Evolutionary conservation across 1,140 invertebrate species (phyloP).

Genomic region (Pollicipes pollicipes): DNA sequence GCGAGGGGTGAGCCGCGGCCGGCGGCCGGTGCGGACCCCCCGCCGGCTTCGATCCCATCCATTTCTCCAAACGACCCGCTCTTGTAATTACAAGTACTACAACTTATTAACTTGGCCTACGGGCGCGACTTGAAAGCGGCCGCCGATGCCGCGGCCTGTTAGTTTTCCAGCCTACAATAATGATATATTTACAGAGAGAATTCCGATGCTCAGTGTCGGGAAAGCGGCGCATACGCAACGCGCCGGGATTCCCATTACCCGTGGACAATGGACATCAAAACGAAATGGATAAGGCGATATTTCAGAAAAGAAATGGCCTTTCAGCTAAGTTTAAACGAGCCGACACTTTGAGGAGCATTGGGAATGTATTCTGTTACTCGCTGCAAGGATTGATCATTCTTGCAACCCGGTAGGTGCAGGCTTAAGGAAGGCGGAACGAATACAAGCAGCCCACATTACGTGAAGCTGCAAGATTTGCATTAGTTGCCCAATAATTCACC

Average conservation of each 20-base stretch:
- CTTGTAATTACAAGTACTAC: conserved; percentile 2
- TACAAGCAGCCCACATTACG: too few species aligned
- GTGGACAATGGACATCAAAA: not conserved
- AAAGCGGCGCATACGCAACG: too few species aligned
- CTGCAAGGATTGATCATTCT: too few species aligned
- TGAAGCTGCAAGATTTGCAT: too few species aligned
- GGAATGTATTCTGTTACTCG: too few species aligned
- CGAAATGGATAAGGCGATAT: not conserved
- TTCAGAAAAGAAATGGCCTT: not conserved
- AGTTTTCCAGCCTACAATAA: not conserved
- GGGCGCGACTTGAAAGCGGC: not conserved
- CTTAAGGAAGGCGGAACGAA: too few species aligned
- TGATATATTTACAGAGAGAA: conserved; percentile 1
- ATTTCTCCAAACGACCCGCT: not conserved
- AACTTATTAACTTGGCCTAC: not conserved
- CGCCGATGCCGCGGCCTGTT: not conserved
- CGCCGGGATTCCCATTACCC: not conserved
- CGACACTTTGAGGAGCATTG: too few species aligned
- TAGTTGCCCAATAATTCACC: too few species aligned
- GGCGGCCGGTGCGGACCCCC: too few species aligned
- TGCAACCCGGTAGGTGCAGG: too few species aligned
- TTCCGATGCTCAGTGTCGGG: not conserved
- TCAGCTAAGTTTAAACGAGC: not conserved
- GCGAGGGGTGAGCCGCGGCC: too few species aligned
- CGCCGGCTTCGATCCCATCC: not conserved